A percentile compares a stretch with the other conserved stretches of the same genome.
Conservation (phyloP, 2,888 invertebrate species). For the Tenthredo distinguenda region DNA sequence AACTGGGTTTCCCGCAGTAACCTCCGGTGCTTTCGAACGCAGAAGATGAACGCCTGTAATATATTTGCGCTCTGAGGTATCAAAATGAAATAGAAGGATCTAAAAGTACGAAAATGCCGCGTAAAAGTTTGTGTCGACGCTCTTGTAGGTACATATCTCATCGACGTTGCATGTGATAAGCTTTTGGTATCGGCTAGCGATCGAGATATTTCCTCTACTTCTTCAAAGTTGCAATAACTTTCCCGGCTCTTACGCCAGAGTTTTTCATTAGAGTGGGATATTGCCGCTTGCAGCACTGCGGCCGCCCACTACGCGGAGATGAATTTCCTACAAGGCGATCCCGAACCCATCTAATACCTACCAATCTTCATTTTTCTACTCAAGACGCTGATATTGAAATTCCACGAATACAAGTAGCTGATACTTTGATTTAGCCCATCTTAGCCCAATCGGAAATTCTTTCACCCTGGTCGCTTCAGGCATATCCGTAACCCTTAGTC, state of each 20-base stretch:
- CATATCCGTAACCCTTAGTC: not conserved
- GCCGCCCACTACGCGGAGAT: slow-evolving; percentile 22
- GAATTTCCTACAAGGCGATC: slow-evolving; percentile 34
- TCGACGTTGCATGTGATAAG: slow-evolving; percentile 23
- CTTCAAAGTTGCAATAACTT: slow-evolving; percentile 49
- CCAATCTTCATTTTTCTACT: slow-evolving; percentile 40
- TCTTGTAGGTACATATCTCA: not conserved
- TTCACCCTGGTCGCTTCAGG: slow-evolving; percentile 7
- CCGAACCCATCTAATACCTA: slow-evolving; percentile 33
- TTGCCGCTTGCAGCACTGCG: slow-evolving; percentile 44
- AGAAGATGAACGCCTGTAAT: slow-evolving; percentile 2
- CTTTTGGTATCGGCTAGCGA: slow-evolving; percentile 16
- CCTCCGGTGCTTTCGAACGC: slow-evolving; percentile 9
- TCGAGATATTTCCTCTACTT: slow-evolving; percentile 27
- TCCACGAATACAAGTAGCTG: slow-evolving; percentile 28
- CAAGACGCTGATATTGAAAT: slow-evolving; percentile 44
- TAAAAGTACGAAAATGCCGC: not conserved
- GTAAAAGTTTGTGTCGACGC: slow-evolving; percentile 22
- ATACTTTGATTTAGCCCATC: slow-evolving; percentile 9
- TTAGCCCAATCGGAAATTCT: slow-evolving; percentile 34
- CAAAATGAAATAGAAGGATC: not conserved
- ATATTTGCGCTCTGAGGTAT: slow-evolving; percentile 8
- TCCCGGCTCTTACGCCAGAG: slow-evolving; percentile 19
- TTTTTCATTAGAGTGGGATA: slow-evolving; percentile 51
- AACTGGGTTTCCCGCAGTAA: slow-evolving; percentile 18